Evolutionary conservation across 2,888 invertebrate genomes (phyloP), one percentile per base, ranked within the genome.

Genomic region (Meta bourneti): DNA sequence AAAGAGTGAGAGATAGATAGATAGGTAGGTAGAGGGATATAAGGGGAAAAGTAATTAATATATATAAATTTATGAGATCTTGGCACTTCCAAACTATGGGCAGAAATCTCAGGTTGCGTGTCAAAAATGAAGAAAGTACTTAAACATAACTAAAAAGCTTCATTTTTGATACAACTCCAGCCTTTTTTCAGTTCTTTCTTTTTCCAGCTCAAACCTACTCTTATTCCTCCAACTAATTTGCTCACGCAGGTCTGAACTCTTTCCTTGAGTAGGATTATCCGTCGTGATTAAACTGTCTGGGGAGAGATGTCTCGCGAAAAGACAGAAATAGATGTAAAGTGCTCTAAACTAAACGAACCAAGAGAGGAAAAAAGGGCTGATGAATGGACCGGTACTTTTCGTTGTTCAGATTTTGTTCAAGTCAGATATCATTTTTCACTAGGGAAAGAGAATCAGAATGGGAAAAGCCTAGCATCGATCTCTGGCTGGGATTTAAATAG

Each of bases 351-450:
- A 61, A 61, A 61, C 61, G 61, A 61, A 61, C 61, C 16, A 9
- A 16, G 16, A 34, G 34, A 4, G 34, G 4, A 77, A 75, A 78
- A 20, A 79, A 7, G 20, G 11, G 19, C 61, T 79, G 79, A 79
- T 79, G 79, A 34, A 79, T 61, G 79, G n/a, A 51, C 51, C 8
- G 51, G 16, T 77, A 13, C 16, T 52, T 19, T 13, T 77, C 8
- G 34, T 77, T 8, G 19, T 19, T 77, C 19, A 49, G n/a, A 77
- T 77, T 77, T 77, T 52, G n/a, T 34, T 20, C 54, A 54, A 6
- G 19, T 20, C 13, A 16, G 13, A 20, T 54, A 61, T 79, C 61
- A 79, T 79, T 79, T 79, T 61, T 79, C 79, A 69, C 34, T 7
- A 77, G n/a, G 51, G 6, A 34, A 74, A 74, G 20, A n/a, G 51